Conservation (phyloP, 1,140 invertebrate genomes). For the Plutomurus gul region DNA sequence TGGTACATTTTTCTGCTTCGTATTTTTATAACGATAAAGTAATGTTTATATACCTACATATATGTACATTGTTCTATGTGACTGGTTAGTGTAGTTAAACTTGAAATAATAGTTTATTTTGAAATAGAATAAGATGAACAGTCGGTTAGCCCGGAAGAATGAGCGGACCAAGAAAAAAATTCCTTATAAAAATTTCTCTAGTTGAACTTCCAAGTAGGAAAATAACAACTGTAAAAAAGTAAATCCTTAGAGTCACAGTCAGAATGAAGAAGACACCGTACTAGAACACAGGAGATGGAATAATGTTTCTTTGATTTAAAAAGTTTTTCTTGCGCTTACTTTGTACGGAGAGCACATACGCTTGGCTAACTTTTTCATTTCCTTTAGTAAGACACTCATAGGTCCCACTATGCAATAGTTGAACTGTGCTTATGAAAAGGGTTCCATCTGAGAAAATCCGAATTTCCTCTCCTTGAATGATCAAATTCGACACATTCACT, state of each 20-base stretch:
- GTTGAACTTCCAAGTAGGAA: not conserved
- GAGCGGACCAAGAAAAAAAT: too few relatives aligned
- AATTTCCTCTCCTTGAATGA: conserved; percentile 61
- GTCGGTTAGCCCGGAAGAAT: not conserved
- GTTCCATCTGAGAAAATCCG: conserved; percentile 74
- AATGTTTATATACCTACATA: too few relatives aligned
- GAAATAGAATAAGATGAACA: conserved; percentile 2
- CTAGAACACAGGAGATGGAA: not conserved
- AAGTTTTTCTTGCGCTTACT: conserved; percentile 64
- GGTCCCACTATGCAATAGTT: conserved; percentile 77
- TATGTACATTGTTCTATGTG: too few relatives aligned
- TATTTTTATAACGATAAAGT: too few relatives aligned
- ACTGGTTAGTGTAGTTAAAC: not conserved
- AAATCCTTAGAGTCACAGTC: not conserved
- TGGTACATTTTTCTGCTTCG: too few relatives aligned
- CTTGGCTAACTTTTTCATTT: conserved; percentile 75
- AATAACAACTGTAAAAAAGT: conserved; percentile 8
- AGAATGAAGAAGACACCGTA: not conserved
- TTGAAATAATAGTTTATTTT: not conserved
- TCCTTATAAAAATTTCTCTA: not conserved
- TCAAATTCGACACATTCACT: conserved; percentile 68
- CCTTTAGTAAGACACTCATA: conserved; percentile 77
- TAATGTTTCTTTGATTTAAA: conserved; percentile 19
- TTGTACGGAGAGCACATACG: conserved; percentile 74
- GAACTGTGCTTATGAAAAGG: conserved; percentile 74